Base-by-base conservation (phyloP, 2,888 invertebrate species). In the Cryptocephalus primarius region DNA sequence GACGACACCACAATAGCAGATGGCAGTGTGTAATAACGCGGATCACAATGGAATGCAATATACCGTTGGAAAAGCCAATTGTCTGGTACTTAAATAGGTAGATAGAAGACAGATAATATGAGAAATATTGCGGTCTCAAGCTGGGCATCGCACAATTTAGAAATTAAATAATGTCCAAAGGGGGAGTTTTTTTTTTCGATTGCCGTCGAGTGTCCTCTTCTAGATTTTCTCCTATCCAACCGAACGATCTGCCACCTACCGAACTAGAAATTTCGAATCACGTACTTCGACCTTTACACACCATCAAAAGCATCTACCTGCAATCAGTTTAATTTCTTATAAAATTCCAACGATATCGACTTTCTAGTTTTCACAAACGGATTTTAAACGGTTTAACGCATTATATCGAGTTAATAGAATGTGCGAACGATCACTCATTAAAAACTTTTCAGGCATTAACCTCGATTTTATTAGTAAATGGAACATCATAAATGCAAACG, bases 31-130 rank as follows among this genome's bases (percentile, higher is more conserved):
- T 63, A 63, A 67, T 67, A 66, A 64, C 60, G 58, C 58, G 57
- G 55, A 60, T 60, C 60, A 67, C 66, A 67, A 67, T 63, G 55
- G 64, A 57, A 60, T 57, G 64, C 66, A 66, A 67, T 66, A 67
- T 66, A 61, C 60, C 62, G 60, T 59, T 57, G 56, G 56, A 56
- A 57, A 58, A 56, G 55, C 58, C 65, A 65, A 66, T 66, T 66
- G 63, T 66, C 60, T 61, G 62, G 57, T 61, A 59, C 58, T 62
- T 62, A 61, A 62, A 58, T 58, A 63, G 60, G 57, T 55, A 60
- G 56, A 62, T 36, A 36, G 12, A 36, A 36, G 36, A 36, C n/a
- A 36, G 11, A 36, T 36, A 36, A 36, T 12, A 36, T 36, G 36
- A 11, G 36, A 12, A 12, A 36, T 36, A 36, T 36, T 36, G 36